phyloP scores from a whole-genome alignment of 1,140 invertebrate genomes.

The Drosophila bocqueti region DNA sequence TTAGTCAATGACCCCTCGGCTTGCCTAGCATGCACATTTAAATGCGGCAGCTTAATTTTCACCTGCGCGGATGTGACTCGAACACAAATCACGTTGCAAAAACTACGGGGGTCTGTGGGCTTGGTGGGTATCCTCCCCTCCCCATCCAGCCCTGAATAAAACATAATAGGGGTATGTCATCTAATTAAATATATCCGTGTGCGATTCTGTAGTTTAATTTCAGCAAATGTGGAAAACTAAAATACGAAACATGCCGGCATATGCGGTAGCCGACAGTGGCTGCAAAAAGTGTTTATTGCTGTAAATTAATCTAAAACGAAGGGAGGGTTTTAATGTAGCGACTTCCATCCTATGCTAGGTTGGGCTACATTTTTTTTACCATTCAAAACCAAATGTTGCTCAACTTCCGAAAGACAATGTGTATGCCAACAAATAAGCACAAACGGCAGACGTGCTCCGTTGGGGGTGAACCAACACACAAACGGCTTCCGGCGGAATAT shows the following conservation, averaged over 20 bases:
- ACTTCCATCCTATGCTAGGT: no score
- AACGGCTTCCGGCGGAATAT: constrained; percentile 74
- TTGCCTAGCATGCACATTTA: constrained; percentile 37
- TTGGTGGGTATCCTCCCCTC: neutral
- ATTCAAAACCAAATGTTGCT: constrained; percentile 10
- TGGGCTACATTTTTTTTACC: neutral
- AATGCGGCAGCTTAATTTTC: constrained; percentile 57
- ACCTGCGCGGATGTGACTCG: constrained; percentile 55
- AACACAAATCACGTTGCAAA: constrained; percentile 57
- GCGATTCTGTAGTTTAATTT: constrained; percentile 72
- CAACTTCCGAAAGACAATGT: constrained; percentile 42
- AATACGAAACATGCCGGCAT: constrained; percentile 47
- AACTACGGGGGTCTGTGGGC: neutral
- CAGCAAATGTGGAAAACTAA: constrained; percentile 66
- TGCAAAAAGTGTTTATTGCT: constrained; percentile 26
- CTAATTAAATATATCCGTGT: constrained; percentile 78
- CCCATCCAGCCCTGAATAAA: constrained; percentile 49
- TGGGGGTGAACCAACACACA: constrained; percentile 30
- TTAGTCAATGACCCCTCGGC: constrained; percentile 21
- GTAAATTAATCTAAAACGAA: constrained; percentile 1
- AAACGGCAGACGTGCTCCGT: constrained; percentile 34
- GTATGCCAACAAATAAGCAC: constrained; percentile 39
- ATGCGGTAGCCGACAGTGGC: constrained; percentile 20
- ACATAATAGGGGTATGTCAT: constrained; percentile 60
- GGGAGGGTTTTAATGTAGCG: neutral